A percentile compares a stretch with the other conserved stretches of the same genome.
Evolutionary conservation across 2,113 vertebrate species (phyloP).

Genomic region (Mesoclemmys tuberculata): DNA sequence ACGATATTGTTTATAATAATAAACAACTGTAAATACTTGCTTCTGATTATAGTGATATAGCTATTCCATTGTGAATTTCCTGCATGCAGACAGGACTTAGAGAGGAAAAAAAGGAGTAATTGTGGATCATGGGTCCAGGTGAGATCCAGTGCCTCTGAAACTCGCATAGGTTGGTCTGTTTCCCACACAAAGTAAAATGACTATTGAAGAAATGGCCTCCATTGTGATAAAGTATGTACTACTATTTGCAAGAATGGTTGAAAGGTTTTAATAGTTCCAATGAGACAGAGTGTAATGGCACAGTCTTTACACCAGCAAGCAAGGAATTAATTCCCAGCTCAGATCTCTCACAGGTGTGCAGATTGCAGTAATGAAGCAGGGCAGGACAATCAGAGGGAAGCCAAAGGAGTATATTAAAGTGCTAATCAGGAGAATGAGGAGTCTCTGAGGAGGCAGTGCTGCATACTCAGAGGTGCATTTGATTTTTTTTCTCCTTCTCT

Average conservation of each 20-base stretch:
- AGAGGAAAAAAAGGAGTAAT: neutral
- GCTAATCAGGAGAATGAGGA: neutral
- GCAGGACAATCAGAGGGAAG: neutral
- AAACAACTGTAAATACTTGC: neutral
- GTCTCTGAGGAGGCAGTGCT: neutral
- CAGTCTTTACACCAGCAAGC: neutral
- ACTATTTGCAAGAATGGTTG: neutral
- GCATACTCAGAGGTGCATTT: neutral
- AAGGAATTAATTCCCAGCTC: neutral
- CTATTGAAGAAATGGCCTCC: neutral
- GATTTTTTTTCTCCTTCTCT: neutral
- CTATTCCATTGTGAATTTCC: neutral
- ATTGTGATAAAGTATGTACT: neutral
- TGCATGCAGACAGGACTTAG: neutral
- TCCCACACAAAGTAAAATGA: neutral
- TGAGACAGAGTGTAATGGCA: neutral
- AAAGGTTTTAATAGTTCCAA: neutral
- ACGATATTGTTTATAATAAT: neutral
- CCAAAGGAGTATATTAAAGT: neutral
- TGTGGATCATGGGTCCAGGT: neutral
- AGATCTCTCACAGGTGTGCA: neutral
- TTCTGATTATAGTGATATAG: neutral
- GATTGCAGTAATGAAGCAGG: neutral
- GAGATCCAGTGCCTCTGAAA: neutral
- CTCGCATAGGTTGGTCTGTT: accelerated